These are phyloP conservation scores for Tragelaphus eurycerus DNA, from an alignment of 2,797 vertebrate species.

Conservation along the genomic window DNA sequence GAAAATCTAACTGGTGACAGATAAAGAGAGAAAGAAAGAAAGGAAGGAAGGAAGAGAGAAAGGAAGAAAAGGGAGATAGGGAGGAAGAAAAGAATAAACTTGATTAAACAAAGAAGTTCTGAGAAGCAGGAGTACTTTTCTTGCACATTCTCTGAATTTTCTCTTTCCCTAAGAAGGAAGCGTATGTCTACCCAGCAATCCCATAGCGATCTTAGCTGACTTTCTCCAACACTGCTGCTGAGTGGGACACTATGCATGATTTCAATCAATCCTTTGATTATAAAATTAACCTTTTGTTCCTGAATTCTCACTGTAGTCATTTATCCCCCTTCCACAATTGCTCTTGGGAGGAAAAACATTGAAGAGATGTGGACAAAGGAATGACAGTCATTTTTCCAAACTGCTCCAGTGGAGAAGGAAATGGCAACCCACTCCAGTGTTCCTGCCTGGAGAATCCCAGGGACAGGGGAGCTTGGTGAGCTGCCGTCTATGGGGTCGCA, in stretches of 20 bases:
- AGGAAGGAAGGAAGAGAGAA: not conserved
- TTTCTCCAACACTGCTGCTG: not conserved
- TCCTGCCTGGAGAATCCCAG: no score
- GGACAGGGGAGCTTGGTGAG: no score
- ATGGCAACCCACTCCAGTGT: no score
- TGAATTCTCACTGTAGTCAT: not conserved
- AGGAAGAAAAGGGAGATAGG: not conserved
- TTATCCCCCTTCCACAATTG: not conserved
- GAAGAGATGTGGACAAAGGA: not conserved
- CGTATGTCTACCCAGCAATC: not conserved
- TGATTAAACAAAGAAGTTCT: conserved; percentile 53
- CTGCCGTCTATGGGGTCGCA: no score
- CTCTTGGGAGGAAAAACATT: not conserved
- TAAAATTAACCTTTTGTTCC: not conserved
- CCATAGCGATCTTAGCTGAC: accelerated
- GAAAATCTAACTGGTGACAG: not conserved
- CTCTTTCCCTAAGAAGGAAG: not conserved
- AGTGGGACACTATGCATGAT: not conserved
- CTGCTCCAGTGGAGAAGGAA: not conserved
- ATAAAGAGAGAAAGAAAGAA: not conserved
- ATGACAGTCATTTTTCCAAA: not conserved
- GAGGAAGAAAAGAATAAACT: not conserved
- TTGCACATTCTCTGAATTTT: conserved; percentile 20
- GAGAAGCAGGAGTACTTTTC: conserved; percentile 53
- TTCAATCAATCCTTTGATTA: not conserved